Evolutionary conservation across 2,797 vertebrate species (phyloP), one percentile per base, ranked within the genome.

Genomic region (Sarcophilus harrisii): DNA sequence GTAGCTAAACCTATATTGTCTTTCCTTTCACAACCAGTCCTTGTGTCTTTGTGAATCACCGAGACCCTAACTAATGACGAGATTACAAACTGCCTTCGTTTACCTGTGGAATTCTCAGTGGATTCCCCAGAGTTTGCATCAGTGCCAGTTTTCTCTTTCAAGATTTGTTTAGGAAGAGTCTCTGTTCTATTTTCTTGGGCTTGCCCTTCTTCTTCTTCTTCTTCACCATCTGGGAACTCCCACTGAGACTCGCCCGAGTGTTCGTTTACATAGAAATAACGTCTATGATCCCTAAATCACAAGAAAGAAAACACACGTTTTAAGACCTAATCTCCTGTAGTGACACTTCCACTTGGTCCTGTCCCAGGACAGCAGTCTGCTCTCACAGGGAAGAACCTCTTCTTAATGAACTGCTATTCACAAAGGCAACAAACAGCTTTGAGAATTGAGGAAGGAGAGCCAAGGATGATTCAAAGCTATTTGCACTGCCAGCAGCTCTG

Each of bases 231-330:
- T 91, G 99, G 99, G 97, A 99, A 99, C 97, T 99, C 99, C 99
- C 99, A 99, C 94, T 99, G 99, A 89, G 99, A 99, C 97, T 99
- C 99, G 98, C 98, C 99, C 92, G 99, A 99, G 98, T 99, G 99
- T 98, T 99, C 99, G 97, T 99, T 99, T 99, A 99, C 99, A 99
- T 99, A 99, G 99, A 99, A 99, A 99, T 99, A 99, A 93, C 99
- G 99, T 98, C 99, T 99, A 99, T 99, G 99, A 99, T 99, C 99
- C 99, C 99, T 99, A 99, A 98, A 99, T 98, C 98, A 99, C 99
- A 99, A 99, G 99, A 99, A 99, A 99, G 99, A 99, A 99, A 99
- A 99, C 98, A 99, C 96, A 98, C 92, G 92, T 97, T 98, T 98
- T 97, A 98, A 97, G 95, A 97, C 95, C 98, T 93, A 73, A 96